phyloP scores from a whole-genome alignment of 2,113 vertebrate species.

The Crotalus tigris region DNA sequence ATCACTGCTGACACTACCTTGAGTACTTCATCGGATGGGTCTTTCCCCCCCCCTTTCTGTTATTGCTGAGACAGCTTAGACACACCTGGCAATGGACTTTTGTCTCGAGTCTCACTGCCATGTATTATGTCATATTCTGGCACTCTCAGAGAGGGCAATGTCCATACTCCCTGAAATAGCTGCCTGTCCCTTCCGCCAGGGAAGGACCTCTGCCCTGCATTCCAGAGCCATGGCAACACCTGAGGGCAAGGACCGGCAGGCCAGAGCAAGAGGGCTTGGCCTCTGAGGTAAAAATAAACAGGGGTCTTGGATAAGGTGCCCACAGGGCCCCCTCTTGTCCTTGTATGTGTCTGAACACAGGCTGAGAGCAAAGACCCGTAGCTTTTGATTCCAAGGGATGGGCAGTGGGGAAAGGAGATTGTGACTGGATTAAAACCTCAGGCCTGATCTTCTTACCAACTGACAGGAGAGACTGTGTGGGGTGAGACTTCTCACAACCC shows the following conservation, averaged over 20 bases:
- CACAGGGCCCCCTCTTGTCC: background rate
- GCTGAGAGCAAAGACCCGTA: background rate
- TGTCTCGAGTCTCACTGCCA: background rate
- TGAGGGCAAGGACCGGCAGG: background rate
- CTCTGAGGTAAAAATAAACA: slow-evolving; percentile 33
- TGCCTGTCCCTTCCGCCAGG: background rate
- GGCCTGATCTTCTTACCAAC: background rate
- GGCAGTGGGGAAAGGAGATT: too few relatives aligned
- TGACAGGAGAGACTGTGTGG: background rate
- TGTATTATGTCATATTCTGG: slow-evolving; percentile 1
- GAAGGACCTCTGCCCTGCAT: slow-evolving; percentile 33
- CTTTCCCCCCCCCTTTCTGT: background rate
- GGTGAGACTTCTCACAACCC: background rate
- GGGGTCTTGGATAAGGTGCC: background rate
- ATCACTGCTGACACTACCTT: background rate
- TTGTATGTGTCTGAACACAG: background rate
- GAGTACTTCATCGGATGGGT: background rate
- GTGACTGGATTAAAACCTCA: background rate
- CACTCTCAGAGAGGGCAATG: slow-evolving; percentile 18
- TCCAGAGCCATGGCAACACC: background rate
- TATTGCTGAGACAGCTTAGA: background rate
- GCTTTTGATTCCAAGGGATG: background rate
- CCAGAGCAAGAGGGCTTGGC: background rate
- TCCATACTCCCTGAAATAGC: slow-evolving; percentile 34
- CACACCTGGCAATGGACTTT: background rate